Percentiles rank a stretch among this genome's conserved stretches.
phyloP scores from a whole-genome alignment of 30 jellyfish, hydroid and myxozoan species.

The Pseudorhiza aurosa region DNA sequence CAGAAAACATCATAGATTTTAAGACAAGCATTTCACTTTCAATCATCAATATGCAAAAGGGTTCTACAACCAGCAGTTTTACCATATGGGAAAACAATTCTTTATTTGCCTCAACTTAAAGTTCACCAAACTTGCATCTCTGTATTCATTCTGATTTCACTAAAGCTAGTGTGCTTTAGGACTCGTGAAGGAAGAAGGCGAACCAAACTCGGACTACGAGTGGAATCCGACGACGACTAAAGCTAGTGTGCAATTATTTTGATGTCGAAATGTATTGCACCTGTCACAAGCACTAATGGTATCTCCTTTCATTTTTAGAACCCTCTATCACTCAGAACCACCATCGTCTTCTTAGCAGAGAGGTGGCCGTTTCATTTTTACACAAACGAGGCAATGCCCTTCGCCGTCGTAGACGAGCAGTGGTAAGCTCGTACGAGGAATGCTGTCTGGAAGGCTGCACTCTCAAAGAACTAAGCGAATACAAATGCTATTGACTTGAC shows the following conservation, averaged over 20 bases:
- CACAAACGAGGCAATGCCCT: background rate
- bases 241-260: background rate
- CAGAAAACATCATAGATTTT: no score
- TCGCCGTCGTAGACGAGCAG: background rate
- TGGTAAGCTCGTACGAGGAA: conserved; percentile 23
- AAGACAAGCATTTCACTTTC: no score
- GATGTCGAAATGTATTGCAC: background rate
- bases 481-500: background rate
- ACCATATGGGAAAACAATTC: no score
- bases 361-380: conserved; percentile 14
- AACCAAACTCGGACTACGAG: no score
- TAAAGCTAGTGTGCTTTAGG: no score
- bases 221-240: background rate
- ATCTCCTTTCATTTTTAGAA: background rate
- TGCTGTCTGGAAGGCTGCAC: conserved; percentile 51
- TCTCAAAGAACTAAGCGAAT: conserved; percentile 46
- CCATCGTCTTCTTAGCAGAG: background rate
- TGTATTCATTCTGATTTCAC: no score
- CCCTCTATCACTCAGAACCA: background rate
- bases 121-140: no score
- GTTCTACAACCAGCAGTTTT: no score
- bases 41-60: no score
- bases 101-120: no score
- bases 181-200: no score
- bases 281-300: background rate